Conservation (phyloP, 1,140 invertebrate genomes). For the Contarinia nasturtii region DNA sequence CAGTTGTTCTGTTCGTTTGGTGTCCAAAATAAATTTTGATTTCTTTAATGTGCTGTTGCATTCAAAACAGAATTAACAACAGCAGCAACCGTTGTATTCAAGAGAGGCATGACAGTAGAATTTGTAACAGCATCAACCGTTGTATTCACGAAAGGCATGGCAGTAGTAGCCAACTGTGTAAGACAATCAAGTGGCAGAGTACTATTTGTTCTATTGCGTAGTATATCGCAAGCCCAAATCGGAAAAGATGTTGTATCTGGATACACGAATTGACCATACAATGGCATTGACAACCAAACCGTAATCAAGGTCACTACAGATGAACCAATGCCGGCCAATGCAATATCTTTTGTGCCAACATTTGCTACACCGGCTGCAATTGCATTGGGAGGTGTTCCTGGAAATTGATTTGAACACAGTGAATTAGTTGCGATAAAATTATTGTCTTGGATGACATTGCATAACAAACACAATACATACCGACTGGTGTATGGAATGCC, state of each 20-base stretch:
- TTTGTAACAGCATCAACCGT: background rate
- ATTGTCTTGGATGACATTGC: no score
- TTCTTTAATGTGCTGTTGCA: no score
- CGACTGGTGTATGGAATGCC: slow-evolving; percentile 47
- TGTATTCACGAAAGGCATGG: background rate
- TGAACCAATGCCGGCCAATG: slow-evolving; percentile 55
- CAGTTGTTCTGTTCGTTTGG: no score
- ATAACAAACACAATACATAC: no score
- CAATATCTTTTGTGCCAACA: slow-evolving; percentile 58
- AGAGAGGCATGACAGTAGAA: no score
- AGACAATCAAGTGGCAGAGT: background rate
- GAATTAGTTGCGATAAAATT: slow-evolving; percentile 63
- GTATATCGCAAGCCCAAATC: slow-evolving; percentile 14
- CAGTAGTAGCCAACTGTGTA: background rate
- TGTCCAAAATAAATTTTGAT: no score
- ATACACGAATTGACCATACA: slow-evolving; percentile 34
- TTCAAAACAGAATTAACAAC: no score
- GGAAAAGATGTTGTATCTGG: slow-evolving; percentile 19
- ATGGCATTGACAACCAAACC: slow-evolving; percentile 47
- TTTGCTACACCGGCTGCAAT: slow-evolving; percentile 68
- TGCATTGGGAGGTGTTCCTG: slow-evolving; percentile 89
- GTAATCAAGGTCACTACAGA: slow-evolving; percentile 52
- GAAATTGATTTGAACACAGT: no score
- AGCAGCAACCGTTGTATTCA: no score
- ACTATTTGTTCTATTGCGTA: background rate